phyloP scores from a whole-genome alignment of 2,797 vertebrate species.

The Parambassis ranga region DNA sequence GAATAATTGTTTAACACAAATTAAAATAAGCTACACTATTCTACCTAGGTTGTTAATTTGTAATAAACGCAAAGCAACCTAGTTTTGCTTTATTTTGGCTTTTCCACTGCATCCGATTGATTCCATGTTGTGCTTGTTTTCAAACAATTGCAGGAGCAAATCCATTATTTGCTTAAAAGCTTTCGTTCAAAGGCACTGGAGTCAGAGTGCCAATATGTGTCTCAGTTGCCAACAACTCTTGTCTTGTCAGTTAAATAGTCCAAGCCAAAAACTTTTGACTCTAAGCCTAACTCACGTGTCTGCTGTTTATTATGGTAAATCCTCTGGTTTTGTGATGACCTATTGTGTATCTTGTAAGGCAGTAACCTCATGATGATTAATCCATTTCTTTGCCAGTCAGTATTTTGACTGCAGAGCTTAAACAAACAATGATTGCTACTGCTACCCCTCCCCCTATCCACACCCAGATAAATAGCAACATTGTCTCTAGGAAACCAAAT shows the following conservation, averaged over 20 bases:
- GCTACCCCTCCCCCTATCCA: conserved; percentile 39
- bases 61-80: not conserved
- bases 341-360: conserved; percentile 33
- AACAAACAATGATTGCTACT: conserved; percentile 67
- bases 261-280: conserved; percentile 30
- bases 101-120: not conserved
- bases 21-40: not conserved
- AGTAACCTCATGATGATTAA: conserved; percentile 46
- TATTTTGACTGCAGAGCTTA: conserved; percentile 69
- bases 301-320: conserved; percentile 55
- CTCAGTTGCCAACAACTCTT: conserved; percentile 10
- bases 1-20: not conserved
- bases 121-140: not conserved
- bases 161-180: conserved; percentile 25
- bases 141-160: conserved; percentile 2
- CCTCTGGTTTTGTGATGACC: conserved; percentile 54
- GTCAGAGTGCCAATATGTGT: conserved; percentile 13
- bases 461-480: conserved; percentile 76
- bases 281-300: conserved; percentile 28
- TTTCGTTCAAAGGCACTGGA: conserved; percentile 1
- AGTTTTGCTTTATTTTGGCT: not conserved
- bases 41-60: not conserved
- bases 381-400: conserved; percentile 43
- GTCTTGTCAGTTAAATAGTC: conserved; percentile 4
- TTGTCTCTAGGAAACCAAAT: conserved; percentile 76